Evolutionary conservation across 2,797 vertebrate species (phyloP).

Genomic region (Avahi laniger): DNA sequence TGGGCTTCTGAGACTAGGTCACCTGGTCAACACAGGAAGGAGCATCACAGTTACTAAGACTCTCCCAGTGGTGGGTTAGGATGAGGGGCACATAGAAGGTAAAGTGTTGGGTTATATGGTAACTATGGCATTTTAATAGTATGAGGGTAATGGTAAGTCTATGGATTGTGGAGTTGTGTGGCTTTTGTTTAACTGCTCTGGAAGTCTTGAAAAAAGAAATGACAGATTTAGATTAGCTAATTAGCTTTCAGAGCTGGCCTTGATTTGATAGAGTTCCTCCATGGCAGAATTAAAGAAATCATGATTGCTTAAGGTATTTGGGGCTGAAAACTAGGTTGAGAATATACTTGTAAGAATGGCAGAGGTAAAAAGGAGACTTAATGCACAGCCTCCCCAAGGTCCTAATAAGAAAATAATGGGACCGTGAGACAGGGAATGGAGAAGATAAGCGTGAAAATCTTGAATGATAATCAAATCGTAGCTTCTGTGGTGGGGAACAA

Average conservation of each 20-base stretch:
- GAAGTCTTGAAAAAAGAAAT: background rate
- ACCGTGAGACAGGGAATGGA: background rate
- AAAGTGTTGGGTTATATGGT: background rate
- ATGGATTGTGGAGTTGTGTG: background rate
- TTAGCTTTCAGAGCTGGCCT: no score
- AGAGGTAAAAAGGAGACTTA: background rate
- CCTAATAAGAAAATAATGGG: background rate
- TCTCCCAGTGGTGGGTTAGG: background rate
- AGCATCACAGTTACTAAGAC: background rate
- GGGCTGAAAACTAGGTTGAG: background rate
- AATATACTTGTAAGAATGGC: background rate
- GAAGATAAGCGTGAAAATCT: background rate
- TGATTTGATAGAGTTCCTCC: background rate
- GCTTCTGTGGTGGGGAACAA: background rate
- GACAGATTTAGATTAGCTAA: background rate
- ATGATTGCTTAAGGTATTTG: background rate
- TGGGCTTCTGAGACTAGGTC: background rate
- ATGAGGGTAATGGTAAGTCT: background rate
- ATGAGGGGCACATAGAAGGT: background rate
- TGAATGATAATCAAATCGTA: background rate
- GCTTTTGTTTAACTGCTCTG: background rate
- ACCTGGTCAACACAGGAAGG: background rate
- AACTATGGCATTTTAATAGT: background rate
- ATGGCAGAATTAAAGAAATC: background rate
- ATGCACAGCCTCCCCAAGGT: background rate